phyloP scores from a whole-genome alignment of 1,140 invertebrate species.

The Rhopalosiphum padi region DNA sequence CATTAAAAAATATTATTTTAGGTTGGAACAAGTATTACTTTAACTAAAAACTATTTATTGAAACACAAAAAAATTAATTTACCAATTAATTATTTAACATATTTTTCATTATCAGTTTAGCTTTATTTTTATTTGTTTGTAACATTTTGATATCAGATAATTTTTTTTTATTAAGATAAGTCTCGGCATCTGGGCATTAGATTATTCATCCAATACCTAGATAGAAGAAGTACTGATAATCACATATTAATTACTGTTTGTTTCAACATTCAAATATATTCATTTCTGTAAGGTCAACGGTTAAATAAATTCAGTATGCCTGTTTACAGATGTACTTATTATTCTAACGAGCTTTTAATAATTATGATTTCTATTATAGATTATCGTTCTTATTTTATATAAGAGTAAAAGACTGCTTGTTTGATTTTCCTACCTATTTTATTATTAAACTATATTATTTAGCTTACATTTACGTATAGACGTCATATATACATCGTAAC shows the following conservation, averaged over 20 bases:
- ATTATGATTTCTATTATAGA: neutral
- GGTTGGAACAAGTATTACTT: neutral
- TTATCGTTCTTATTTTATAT: neutral
- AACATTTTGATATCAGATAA: neutral
- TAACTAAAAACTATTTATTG: neutral
- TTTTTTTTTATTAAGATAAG: neutral
- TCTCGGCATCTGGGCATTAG: neutral
- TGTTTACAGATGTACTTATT: neutral
- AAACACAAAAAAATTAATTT: neutral
- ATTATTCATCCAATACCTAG: neutral
- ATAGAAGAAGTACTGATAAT: neutral
- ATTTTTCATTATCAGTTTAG: neutral
- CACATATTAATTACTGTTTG: neutral
- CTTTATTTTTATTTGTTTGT: neutral
- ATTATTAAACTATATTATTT: no score
- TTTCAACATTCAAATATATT: slow-evolving; percentile 30
- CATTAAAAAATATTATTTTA: neutral
- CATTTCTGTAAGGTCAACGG: neutral
- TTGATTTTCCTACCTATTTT: neutral
- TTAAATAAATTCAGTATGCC: neutral
- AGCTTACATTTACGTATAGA: neutral
- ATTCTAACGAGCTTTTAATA: neutral
- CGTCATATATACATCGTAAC: neutral
- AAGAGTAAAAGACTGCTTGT: neutral
- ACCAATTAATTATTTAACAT: neutral